These are phyloP conservation scores for Paracentrotus lividus DNA, from an alignment of 53 echinoderm and acorn worm genomes.

Conservation along the genomic window DNA sequence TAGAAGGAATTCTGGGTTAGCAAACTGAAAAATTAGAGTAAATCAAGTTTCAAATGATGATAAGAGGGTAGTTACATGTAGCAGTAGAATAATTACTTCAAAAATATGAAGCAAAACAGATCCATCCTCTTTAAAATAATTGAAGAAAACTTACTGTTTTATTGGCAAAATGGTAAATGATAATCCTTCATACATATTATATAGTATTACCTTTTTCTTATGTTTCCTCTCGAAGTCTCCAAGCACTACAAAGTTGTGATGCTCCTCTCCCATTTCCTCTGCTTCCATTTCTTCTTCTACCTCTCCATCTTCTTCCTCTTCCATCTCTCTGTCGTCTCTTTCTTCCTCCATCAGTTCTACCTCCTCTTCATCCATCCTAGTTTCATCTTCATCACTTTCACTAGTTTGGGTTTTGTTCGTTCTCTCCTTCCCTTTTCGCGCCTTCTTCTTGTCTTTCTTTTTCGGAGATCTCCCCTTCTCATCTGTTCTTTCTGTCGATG, in stretches of 20 bases:
- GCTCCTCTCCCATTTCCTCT: conserved; percentile 22
- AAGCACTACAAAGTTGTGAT: conserved; percentile 76
- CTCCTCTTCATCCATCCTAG: not conserved
- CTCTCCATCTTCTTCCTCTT: conserved; percentile 44
- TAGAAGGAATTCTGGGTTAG: too few relatives aligned
- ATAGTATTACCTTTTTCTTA: conserved; percentile 73
- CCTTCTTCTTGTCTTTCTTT: conserved; percentile 25
- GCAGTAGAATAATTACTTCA: too few relatives aligned
- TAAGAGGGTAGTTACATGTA: too few relatives aligned
- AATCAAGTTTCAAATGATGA: too few relatives aligned
- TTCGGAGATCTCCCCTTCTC: not conserved
- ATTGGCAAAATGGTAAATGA: not conserved
- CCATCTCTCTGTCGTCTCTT: too few relatives aligned
- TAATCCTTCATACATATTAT: not conserved
- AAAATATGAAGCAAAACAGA: too few relatives aligned
- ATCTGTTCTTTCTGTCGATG: not conserved
- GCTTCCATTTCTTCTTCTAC: conserved; percentile 41
- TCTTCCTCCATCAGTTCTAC: not conserved
- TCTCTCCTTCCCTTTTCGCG: not conserved
- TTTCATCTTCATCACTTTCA: not conserved
- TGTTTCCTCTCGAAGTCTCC: conserved; percentile 79
- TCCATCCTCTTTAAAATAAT: too few relatives aligned
- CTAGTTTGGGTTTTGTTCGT: not conserved
- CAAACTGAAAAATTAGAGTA: too few relatives aligned
- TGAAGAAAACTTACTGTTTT: too few relatives aligned